Percentiles rank a stretch among this genome's conserved stretches.
These are phyloP conservation scores for Actinia tenebrosa DNA, from an alignment of 64 coral and sea anemone genomes.

Conservation along the genomic window DNA sequence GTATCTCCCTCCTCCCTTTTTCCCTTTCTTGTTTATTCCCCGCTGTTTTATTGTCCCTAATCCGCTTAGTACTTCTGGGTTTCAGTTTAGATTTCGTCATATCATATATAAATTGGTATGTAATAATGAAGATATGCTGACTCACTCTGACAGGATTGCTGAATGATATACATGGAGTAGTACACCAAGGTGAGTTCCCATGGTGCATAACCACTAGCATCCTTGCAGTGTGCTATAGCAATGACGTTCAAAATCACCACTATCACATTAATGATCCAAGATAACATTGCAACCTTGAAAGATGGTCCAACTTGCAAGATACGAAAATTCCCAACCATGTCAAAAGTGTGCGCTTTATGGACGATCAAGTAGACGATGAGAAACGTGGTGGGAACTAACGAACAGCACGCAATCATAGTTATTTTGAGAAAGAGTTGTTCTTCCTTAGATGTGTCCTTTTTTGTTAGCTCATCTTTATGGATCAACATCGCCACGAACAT, in stretches of 20 bases:
- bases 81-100: no score
- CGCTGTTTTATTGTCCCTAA: no score
- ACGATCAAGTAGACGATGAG: background rate
- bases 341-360: background rate
- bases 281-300: background rate
- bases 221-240: background rate
- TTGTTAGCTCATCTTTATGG: background rate
- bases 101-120: no score
- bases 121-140: background rate
- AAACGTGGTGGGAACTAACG: background rate
- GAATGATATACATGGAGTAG: background rate
- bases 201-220: background rate
- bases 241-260: background rate
- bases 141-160: constrained; percentile 5
- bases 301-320: background rate
- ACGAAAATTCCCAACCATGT: background rate
- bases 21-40: no score
- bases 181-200: background rate
- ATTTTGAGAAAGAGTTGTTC: background rate
- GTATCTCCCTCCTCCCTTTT: no score
- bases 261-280: background rate
- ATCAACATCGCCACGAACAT: constrained; percentile 8
- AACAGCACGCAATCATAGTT: background rate
- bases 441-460: background rate
- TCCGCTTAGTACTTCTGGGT: no score